phyloP scores from a whole-genome alignment of 1,140 invertebrate genomes.

The Euschistus heros region DNA sequence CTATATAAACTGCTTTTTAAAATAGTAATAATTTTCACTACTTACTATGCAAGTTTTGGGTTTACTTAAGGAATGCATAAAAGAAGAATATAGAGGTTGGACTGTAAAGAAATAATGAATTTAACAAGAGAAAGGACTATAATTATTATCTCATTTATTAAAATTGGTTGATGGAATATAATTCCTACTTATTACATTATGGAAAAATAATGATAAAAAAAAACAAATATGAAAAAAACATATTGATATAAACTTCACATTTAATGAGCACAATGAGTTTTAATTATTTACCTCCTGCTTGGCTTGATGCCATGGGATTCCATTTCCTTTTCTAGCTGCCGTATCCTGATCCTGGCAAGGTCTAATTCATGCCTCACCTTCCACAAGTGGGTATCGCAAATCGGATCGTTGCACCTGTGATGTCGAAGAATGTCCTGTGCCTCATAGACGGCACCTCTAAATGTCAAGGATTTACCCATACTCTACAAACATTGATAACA shows the following conservation, averaged over 20 bases:
- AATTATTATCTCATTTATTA: too few relatives aligned
- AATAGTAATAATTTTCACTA: too few relatives aligned
- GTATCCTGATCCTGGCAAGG: conserved; percentile 66
- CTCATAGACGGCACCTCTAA: conserved; percentile 79
- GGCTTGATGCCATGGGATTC: conserved; percentile 68
- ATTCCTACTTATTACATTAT: neutral
- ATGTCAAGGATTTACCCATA: conserved; percentile 73
- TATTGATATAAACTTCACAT: neutral
- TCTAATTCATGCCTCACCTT: conserved; percentile 82
- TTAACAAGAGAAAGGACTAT: too few relatives aligned
- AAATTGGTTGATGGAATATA: too few relatives aligned
- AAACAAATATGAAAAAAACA: neutral
- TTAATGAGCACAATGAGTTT: neutral
- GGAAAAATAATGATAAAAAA: neutral
- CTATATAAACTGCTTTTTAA: too few relatives aligned
- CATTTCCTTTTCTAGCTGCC: conserved; percentile 72
- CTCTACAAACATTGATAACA: conserved; percentile 36
- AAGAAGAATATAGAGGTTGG: too few relatives aligned
- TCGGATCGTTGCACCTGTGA: conserved; percentile 64
- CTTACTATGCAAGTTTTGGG: too few relatives aligned
- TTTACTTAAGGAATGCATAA: too few relatives aligned
- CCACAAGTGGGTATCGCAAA: conserved; percentile 74
- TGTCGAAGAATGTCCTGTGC: conserved; percentile 54
- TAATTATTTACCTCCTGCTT: conserved; percentile 5
- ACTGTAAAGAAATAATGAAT: too few relatives aligned